These are phyloP conservation scores for Myotis planiceps DNA, from an alignment of 2,797 vertebrate species.

Conservation along the genomic window DNA sequence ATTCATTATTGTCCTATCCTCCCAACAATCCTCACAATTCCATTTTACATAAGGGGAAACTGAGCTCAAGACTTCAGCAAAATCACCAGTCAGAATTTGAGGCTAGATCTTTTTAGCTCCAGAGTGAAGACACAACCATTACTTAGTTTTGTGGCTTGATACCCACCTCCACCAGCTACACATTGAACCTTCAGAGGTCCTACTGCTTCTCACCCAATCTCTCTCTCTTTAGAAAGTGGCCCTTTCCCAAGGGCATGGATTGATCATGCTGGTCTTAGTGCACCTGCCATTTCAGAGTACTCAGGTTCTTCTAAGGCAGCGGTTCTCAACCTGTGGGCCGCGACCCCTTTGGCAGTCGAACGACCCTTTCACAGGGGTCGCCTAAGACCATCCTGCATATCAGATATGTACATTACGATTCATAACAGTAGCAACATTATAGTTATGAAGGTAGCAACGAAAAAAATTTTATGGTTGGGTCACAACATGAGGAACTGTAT, in stretches of 20 bases:
- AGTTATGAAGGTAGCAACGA: too few relatives aligned
- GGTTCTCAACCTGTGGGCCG: too few relatives aligned
- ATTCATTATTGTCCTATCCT: neutral
- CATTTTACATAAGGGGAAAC: neutral
- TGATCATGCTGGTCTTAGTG: accelerated
- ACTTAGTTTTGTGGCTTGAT: accelerated
- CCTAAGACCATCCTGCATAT: too few relatives aligned
- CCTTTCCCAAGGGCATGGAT: neutral
- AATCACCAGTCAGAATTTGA: neutral
- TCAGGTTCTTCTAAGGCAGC: neutral
- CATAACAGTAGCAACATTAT: too few relatives aligned
- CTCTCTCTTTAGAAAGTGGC: neutral
- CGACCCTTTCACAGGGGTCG: too few relatives aligned
- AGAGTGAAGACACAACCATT: neutral
- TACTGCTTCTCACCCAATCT: neutral
- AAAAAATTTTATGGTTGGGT: too few relatives aligned
- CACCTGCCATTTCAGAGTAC: accelerated
- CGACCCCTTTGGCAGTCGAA: too few relatives aligned
- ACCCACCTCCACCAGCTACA: accelerated
- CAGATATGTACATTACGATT: too few relatives aligned
- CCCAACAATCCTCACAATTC: neutral
- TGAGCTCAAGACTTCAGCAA: neutral
- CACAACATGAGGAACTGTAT: too few relatives aligned
- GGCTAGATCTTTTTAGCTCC: neutral
- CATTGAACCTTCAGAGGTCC: accelerated